phyloP scores from a whole-genome alignment of 23 tunicate species.

The Halocynthia roretzi region DNA sequence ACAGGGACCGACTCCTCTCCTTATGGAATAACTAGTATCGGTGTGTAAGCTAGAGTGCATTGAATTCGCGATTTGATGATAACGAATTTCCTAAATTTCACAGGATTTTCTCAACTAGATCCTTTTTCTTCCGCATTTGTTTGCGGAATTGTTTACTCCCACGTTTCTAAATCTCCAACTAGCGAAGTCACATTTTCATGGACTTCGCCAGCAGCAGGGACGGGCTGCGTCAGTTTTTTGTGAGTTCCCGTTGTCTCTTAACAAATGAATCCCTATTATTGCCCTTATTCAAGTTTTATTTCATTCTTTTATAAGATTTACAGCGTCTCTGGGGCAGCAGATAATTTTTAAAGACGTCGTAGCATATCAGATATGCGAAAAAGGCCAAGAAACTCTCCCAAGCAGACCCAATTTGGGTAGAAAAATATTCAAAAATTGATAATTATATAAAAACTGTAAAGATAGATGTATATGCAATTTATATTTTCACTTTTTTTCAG shows the following conservation, averaged over 20 bases:
- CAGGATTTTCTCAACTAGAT: conserved; percentile 2
- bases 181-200: conserved; percentile 36
- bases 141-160: conserved; percentile 39
- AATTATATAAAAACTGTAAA: no score
- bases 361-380: conserved; percentile 48
- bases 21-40: conserved; percentile 4
- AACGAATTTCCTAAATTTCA: background rate
- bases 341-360: conserved; percentile 37
- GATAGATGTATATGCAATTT: no score
- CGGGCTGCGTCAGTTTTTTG: conserved; percentile 63
- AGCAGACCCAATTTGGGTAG: conserved; percentile 13
- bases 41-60: conserved; percentile 2
- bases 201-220: conserved; percentile 58
- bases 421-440: background rate
- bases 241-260: conserved; percentile 22
- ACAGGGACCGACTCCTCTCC: background rate
- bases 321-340: conserved; percentile 20
- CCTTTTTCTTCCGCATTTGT: conserved; percentile 5
- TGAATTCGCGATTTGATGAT: background rate
- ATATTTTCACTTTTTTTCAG: background rate
- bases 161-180: conserved; percentile 34
- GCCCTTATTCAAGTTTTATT: background rate
- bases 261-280: background rate
- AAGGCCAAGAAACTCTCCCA: conserved; percentile 7
- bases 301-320: conserved; percentile 25